Base-by-base conservation (phyloP, 1,140 invertebrate genomes). In the Listronotus bonariensis region DNA sequence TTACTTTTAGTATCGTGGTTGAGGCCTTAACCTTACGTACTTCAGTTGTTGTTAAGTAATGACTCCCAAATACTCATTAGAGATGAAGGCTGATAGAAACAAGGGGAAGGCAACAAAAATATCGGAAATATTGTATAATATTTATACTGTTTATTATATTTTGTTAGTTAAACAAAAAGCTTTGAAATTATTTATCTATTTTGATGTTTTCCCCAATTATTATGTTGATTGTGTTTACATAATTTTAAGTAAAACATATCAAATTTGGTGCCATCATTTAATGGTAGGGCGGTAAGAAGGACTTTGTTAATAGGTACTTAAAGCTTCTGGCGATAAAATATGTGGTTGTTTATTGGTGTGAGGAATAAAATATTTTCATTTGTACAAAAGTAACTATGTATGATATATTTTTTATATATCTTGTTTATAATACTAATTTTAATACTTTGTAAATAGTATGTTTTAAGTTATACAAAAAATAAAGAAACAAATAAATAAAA, bases 81-180 rank as follows among this genome's bases (percentile, higher is more conserved):
- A 74, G 74, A 74, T 63, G 68, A 76, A 75, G 75, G 74, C 74
- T 76, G 74, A 76, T 68, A 65, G 63, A 65, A 55, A 69, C 53
- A 54, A 54, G 49, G 51, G 56, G 63, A 59, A 59, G 55, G 48
- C 51, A 57, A 55, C 46, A 36, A 67, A 69, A 67, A 49, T 41
- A 41, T 32, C 17, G 8, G 14, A 4, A 12, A 51, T 68, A 62
- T 54, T 74, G 74, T 75, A 75, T 75, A 75, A 76, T 76, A 73
- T 76, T 74, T 76, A 74, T 76, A 74, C 74, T 70, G 62, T 63
- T 15, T 58, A 46, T 61, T 52, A 46, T 65, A 57, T 20, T 56
- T 46, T 60, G 45, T 60, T 51, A 32, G 31, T 18, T 65, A 46
- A 49, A 63, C 41, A 42, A 64, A 63, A 45, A 51, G 56, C 41